A percentile compares a stretch with the other conserved stretches of the same genome.
phyloP scores from a whole-genome alignment of 2,888 invertebrate species.

The Apodemia zela region DNA sequence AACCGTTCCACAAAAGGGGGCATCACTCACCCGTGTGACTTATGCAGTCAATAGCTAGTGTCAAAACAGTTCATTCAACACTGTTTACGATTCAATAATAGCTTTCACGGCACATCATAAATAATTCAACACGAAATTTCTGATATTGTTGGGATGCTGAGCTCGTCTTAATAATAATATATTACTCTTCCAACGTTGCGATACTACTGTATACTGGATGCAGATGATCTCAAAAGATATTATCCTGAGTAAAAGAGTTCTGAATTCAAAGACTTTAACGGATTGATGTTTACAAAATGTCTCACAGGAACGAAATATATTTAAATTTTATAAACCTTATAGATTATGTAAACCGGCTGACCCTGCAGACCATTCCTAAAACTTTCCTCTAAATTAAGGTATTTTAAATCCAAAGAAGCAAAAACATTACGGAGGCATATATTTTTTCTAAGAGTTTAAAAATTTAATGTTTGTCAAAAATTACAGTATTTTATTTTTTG shows the following conservation, averaged over 20 bases:
- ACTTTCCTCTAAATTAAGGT: too few relatives aligned
- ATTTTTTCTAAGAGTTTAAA: too few relatives aligned
- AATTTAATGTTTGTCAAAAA: too few relatives aligned
- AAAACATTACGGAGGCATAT: too few relatives aligned
- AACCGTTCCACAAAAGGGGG: constrained; percentile 50
- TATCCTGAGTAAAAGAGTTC: not conserved
- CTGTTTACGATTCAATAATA: constrained; percentile 71
- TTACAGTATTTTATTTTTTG: too few relatives aligned
- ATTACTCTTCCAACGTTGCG: not conserved
- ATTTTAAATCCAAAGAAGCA: too few relatives aligned
- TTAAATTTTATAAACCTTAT: too few relatives aligned
- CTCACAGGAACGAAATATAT: not conserved
- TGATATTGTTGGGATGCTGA: constrained; percentile 25
- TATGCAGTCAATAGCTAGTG: constrained; percentile 72
- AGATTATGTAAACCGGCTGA: too few relatives aligned
- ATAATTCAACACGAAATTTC: constrained; percentile 32
- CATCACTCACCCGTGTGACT: constrained; percentile 71
- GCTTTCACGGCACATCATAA: constrained; percentile 33
- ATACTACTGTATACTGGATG: constrained; percentile 10
- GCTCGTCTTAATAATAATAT: constrained; percentile 13
- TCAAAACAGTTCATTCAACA: constrained; percentile 68
- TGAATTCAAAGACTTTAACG: not conserved
- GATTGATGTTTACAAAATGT: not conserved
- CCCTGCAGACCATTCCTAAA: too few relatives aligned
- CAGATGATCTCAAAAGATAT: not conserved